Base-by-base conservation (phyloP, 2,113 vertebrate species). In the Chauna torquata region DNA sequence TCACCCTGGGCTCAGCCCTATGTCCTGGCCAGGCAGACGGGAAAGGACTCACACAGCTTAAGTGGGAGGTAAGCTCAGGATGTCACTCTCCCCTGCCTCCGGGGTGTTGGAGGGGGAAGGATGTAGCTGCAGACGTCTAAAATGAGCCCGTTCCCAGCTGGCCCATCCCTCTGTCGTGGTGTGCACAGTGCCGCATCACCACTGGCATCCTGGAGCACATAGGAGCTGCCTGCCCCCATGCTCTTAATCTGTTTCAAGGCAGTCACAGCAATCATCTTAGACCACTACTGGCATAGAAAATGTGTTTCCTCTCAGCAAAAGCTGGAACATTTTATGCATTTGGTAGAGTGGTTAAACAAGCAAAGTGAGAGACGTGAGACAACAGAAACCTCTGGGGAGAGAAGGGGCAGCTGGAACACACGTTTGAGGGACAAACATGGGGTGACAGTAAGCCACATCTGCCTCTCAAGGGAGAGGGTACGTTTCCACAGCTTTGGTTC, bases 21-120 rank as follows among this genome's bases (percentile, higher is more conserved):
- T 16, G 44, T 64, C 44, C 12, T 0, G 0, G 12, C 61, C n/a
- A 18, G 0, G 2, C 0, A 0, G 6, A 14, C 68, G 61, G 32
- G 25, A 81, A 44, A 16, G 44, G 20, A 72, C 70, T 72, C 14
- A 10, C 36, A 32, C 27, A 72, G 38, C 28, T 54, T n/a, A 72
- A 32, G 27, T 30, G 50, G 49, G 70, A 54, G 27, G 36, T 40
- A 54, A 40, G 36, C 28, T 30, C 27, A 10, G 19, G 69, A 30
- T 38, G 69, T 38, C 28, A 38, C 36, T 40, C 52, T 69, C 27
- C 20, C 36, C 18, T 52, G 69, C 18, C 30, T 66, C 20, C 8
- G 7, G 34, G 42, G 9, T 23, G 19, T 44, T 28, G 18, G 12
- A 20, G 13, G 42, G 22, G 64, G 42, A 66, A 42, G 42, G 28